A percentile compares a stretch with the other conserved stretches of the same genome.
Conservation (phyloP, 2,113 vertebrate genomes). For the Megaceryle maxima region DNA sequence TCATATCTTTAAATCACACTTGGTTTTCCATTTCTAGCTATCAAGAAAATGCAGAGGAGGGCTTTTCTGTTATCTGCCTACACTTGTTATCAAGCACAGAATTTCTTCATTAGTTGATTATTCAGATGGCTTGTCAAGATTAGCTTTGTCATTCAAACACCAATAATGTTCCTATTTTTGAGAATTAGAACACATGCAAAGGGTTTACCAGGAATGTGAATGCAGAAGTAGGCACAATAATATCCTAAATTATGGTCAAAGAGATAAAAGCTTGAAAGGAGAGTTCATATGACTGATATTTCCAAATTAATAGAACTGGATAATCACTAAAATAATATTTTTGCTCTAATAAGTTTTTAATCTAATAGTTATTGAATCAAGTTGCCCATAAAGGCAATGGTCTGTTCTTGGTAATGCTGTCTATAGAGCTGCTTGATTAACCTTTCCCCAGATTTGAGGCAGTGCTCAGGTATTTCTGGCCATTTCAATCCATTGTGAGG, state of each 20-base stretch:
- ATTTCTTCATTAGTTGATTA: conserved; percentile 39
- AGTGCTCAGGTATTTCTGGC: not conserved
- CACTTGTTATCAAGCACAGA: conserved; percentile 29
- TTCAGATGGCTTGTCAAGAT: conserved; percentile 46
- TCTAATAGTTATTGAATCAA: not conserved
- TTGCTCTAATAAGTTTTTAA: not conserved
- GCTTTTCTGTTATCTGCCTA: conserved; percentile 35
- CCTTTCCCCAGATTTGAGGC: not conserved
- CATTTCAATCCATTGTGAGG: not conserved
- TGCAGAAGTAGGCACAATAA: not conserved
- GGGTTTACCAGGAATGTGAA: not conserved
- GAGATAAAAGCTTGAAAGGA: not conserved
- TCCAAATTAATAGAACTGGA: not conserved
- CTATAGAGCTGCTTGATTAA: not conserved
- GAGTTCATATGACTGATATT: not conserved
- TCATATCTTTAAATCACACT: conserved; percentile 23
- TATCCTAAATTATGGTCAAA: not conserved
- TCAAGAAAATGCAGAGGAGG: conserved; percentile 20
- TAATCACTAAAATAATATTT: not conserved
- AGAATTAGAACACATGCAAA: not conserved
- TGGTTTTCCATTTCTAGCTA: conserved; percentile 29
- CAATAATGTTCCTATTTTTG: not conserved
- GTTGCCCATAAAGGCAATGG: not conserved
- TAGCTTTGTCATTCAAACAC: conserved; percentile 5
- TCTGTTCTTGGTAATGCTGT: not conserved